These are phyloP conservation scores for Sebastes cheni DNA, from an alignment of 2,797 vertebrate genomes.

Conservation along the genomic window DNA sequence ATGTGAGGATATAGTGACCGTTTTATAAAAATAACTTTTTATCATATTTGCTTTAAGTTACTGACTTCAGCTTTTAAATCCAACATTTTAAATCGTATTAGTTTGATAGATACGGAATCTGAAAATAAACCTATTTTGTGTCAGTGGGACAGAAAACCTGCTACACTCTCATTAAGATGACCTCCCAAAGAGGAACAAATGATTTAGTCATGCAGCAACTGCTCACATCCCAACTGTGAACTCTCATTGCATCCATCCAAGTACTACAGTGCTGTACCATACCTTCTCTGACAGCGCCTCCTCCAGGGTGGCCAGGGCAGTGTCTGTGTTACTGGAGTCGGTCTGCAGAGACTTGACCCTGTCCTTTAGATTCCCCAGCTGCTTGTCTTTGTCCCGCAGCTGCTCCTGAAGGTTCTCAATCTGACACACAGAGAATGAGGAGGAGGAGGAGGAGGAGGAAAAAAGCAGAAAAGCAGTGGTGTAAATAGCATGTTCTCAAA, in stretches of 20 bases:
- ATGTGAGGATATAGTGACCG: too few relatives aligned
- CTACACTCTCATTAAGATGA: background rate
- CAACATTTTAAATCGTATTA: background rate
- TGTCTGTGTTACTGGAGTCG: slow-evolving; percentile 98
- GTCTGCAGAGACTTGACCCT: slow-evolving; percentile 97
- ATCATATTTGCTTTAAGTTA: too few relatives aligned
- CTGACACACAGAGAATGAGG: slow-evolving; percentile 54
- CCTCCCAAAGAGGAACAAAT: background rate
- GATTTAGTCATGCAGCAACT: background rate
- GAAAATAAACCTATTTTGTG: background rate
- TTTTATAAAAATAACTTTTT: too few relatives aligned
- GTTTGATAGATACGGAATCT: background rate
- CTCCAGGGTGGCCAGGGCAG: slow-evolving; percentile 94
- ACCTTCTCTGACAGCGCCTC: slow-evolving; percentile 98
- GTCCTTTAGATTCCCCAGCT: slow-evolving; percentile 95
- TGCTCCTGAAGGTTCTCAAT: slow-evolving; percentile 96
- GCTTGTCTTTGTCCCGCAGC: slow-evolving; percentile 98
- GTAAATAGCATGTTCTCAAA: slow-evolving; percentile 13
- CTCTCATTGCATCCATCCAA: background rate
- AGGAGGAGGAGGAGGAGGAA: background rate
- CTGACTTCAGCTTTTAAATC: too few relatives aligned
- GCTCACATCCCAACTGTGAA: background rate
- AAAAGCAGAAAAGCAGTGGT: background rate
- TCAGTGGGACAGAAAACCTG: background rate
- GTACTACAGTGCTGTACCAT: background rate